Percentiles rank a stretch among this genome's conserved stretches.
Conservation (phyloP, 2,113 vertebrate species). For the Eira barbara region DNA sequence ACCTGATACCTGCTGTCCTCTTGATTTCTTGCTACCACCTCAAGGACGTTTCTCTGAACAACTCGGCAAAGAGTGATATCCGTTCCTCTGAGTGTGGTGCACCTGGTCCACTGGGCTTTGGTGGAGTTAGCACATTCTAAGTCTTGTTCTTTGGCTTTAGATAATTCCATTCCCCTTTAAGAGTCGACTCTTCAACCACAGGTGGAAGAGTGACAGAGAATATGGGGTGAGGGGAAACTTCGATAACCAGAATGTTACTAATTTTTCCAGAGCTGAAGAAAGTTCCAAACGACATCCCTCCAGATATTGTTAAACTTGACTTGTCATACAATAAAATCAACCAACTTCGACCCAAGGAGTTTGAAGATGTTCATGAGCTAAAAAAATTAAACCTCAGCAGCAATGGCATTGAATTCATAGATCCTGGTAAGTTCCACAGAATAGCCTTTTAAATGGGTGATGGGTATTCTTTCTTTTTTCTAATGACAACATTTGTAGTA, state of each 20-base stretch:
- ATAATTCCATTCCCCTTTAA: background rate
- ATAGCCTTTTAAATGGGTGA: background rate
- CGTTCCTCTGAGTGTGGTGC: background rate
- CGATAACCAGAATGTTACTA: constrained; percentile 53
- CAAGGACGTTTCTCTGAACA: background rate
- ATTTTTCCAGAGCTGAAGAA: constrained; percentile 88
- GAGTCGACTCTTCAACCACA: background rate
- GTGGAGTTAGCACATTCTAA: background rate
- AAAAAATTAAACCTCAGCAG: constrained; percentile 94
- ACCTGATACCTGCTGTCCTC: background rate
- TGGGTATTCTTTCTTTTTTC: background rate
- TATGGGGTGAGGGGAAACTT: background rate
- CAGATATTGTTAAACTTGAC: constrained; percentile 93
- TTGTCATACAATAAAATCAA: constrained; percentile 93
- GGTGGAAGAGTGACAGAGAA: background rate
- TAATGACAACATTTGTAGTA: background rate
- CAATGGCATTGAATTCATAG: constrained; percentile 90
- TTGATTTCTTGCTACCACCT: background rate
- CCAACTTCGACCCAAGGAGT: constrained; percentile 91
- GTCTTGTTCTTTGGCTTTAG: background rate
- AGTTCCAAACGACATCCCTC: constrained; percentile 91
- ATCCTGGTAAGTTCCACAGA: constrained; percentile 87
- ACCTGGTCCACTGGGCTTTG: background rate
- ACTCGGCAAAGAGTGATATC: background rate
- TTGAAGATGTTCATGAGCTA: constrained; percentile 91